Conservation (phyloP, 2,113 vertebrate genomes). For the Macrotus californicus region DNA sequence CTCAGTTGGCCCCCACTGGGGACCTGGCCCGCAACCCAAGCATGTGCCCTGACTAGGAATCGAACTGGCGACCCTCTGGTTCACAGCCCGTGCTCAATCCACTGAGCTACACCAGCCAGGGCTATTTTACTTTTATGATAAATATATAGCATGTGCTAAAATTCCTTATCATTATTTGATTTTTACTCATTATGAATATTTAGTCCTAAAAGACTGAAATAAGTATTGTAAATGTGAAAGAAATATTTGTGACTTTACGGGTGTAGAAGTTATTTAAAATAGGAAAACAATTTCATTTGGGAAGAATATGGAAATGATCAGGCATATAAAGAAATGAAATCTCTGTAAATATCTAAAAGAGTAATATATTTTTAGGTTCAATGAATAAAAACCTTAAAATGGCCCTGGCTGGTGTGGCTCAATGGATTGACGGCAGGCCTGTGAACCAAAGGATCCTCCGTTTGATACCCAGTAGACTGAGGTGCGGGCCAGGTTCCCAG, state of each 20-base stretch:
- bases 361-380: not conserved
- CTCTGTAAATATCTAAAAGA: not conserved
- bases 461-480: no score
- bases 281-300: not conserved
- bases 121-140: not conserved
- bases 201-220: not conserved
- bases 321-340: not conserved
- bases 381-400: not conserved
- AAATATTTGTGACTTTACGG: not conserved
- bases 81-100: no score
- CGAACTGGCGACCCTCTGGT: no score
- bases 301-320: not conserved
- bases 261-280: not conserved
- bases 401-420: no score
- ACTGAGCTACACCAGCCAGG: no score
- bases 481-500: no score
- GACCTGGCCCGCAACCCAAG: no score
- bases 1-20: no score
- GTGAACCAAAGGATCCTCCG: no score
- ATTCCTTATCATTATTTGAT: not conserved
- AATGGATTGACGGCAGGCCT: no score
- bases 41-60: no score
- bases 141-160: not conserved
- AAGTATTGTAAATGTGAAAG: not conserved
- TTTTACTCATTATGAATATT: not conserved